Evolutionary conservation across 35 echinoderm and acorn worm genomes (phyloP), one percentile per base, ranked within the genome.

Genomic region (Apostichopus californicus): DNA sequence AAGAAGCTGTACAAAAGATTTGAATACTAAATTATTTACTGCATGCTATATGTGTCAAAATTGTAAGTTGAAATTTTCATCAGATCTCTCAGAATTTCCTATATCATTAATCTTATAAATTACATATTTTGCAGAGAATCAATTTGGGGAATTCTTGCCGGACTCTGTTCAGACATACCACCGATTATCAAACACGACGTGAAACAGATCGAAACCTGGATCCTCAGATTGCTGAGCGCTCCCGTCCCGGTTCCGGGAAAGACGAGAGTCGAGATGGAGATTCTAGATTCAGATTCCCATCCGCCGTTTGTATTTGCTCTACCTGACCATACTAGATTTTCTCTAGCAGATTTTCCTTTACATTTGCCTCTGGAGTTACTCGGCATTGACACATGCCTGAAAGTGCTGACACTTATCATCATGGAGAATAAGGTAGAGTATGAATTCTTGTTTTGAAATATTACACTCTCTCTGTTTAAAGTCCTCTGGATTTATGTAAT

Each of bases 171-270:
- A 54, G 97, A 98, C 75, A 94, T 96, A 61, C 97, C 97, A 61
- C 92, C 95, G 25, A 87, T 96, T 14, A 93, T 99, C 14, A 94
- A 93, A 60, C 97, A 99, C 79, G 97, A 99, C 80, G 93, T 99
- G 5, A 79, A 94, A 52, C 95, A 99, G 90, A 99, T 99, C 17
- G 97, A 99, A 66, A 99, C 97, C 6, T 99, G 97, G 97, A 99
- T 99, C 15, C 90, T 99, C 57, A 86, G 95, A 23, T 89, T 99
- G 17, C 93, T 99, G 11, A 99, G 95, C 56, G 93, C 97, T 21
- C 97, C 97, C 4, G 97, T 99, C 9, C 97, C 97, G 6, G 97
- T 99, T 1, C 97, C 97, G 1, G 97, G 97, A 0, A 99, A 99
- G 85, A 99, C 97, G 6, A 78, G 97, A 34, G 93, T 99, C 0